phyloP scores from a whole-genome alignment of 2,113 vertebrate genomes.

The Cygnus atratus region DNA sequence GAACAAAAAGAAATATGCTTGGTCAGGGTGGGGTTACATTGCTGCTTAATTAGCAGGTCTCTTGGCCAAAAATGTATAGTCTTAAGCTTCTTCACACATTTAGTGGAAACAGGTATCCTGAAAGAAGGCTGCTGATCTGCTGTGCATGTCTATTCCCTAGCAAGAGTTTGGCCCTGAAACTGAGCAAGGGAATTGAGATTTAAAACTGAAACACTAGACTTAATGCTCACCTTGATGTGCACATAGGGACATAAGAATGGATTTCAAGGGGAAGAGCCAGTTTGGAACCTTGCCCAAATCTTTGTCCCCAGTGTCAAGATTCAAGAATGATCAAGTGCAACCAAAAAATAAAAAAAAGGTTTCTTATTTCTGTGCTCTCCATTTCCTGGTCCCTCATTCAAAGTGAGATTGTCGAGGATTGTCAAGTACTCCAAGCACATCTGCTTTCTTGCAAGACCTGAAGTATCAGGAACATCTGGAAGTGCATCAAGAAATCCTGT shows the following conservation, averaged over 20 bases:
- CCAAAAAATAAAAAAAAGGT: background rate
- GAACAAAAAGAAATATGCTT: background rate
- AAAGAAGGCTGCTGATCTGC: background rate
- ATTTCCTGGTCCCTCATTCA: conserved; percentile 22
- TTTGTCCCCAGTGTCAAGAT: background rate
- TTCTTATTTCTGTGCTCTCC: conserved; percentile 1
- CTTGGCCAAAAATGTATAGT: background rate
- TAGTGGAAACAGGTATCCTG: background rate
- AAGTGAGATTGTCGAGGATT: background rate
- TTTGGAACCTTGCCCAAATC: conserved; percentile 17
- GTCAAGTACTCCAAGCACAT: conserved; percentile 12
- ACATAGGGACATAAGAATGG: background rate
- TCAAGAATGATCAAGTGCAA: conserved; percentile 26
- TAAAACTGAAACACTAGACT: background rate
- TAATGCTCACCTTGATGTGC: conserved; percentile 6
- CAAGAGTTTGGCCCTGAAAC: conserved; percentile 28
- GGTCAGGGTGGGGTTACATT: background rate
- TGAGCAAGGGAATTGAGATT: conserved; percentile 23
- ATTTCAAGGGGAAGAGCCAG: conserved; percentile 23
- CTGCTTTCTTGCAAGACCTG: conserved; percentile 41
- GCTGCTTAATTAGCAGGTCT: background rate
- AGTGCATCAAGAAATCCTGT: background rate
- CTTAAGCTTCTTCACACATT: background rate
- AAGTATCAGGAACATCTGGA: background rate
- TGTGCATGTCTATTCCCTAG: background rate